Evolutionary conservation across 2,888 invertebrate genomes (phyloP).

Genomic region (Limulus polyphemus): DNA sequence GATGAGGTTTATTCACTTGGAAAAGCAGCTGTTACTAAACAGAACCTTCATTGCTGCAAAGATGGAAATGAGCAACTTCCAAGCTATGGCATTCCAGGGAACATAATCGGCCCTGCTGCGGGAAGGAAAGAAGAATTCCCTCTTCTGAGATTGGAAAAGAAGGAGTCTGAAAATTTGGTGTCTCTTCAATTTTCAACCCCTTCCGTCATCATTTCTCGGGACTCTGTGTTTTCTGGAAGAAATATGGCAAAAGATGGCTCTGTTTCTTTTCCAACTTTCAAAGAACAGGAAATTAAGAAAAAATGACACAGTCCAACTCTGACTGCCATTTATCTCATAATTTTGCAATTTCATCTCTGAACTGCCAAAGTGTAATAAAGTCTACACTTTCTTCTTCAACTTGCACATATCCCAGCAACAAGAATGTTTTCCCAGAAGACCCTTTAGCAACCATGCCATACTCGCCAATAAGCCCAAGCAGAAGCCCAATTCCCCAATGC

Average conservation of each 20-base stretch:
- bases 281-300: too few relatives aligned
- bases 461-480: conserved; percentile 21
- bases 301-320: too few relatives aligned
- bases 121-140: too few relatives aligned
- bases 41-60: conserved; percentile 28
- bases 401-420: conserved; percentile 11
- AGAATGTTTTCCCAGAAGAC: conserved; percentile 11
- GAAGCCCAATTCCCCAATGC: conserved; percentile 4
- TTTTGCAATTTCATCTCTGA: too few relatives aligned
- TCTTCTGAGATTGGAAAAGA: neutral
- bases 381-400: conserved; percentile 16
- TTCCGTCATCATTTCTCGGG: too few relatives aligned
- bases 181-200: too few relatives aligned
- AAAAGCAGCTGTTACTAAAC: conserved; percentile 49
- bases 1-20: conserved; percentile 63
- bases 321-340: too few relatives aligned
- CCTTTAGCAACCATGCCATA: conserved; percentile 5
- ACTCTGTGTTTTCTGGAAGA: too few relatives aligned
- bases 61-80: neutral
- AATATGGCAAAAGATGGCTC: too few relatives aligned
- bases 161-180: neutral
- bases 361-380: conserved; percentile 28
- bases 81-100: too few relatives aligned
- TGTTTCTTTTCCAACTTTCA: too few relatives aligned
- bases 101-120: too few relatives aligned